Base-by-base conservation (phyloP, 1,140 invertebrate genomes). In the Scaptomyza graminum region DNA sequence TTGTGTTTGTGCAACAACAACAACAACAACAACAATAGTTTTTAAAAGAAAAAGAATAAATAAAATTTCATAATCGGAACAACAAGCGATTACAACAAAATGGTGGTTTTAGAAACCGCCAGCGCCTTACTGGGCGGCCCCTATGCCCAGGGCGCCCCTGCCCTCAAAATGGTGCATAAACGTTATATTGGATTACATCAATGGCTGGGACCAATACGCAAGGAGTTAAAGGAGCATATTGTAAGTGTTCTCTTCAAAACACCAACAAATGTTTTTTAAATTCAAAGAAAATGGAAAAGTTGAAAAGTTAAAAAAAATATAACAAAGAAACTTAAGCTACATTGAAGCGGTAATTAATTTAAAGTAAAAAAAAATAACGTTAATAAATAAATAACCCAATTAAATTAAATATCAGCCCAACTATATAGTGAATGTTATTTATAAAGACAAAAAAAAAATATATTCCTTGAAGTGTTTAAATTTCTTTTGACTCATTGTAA, bases 141-240 rank as follows among this genome's bases (percentile, higher is more conserved):
- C 54, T 96, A 96, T 93, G 95, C 95, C 81, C 95, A 96, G 90
- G 94, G 95, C 74, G 95, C 95, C 76, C 95, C 95, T 78, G 95
- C 96, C 76, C 93, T 97, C 90, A 97, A 97, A 94, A 94, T 97
- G 92, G 93, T 97, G 91, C 96, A 96, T 82, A 97, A 97, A 93
- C 94, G 96, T 79, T 97, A 96, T 92, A 96, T 97, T 91, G 96
- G 96, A 93, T 93, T 97, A 89, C 96, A 97, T 92, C 95, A 96
- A 90, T 97, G 96, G 96, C 93, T 97, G 75, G 95, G 95, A 79
- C 96, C 96, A 63, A 93, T 97, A 73, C 92, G 93, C 82, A 84
- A 96, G 92, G 95, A 95, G 90, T 93, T 95, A 57, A 94, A 94
- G 92, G 93, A 94, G 82, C 93, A 95, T 94, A 93, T 94, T 93